A percentile compares a stretch with the other conserved stretches of the same genome.
Evolutionary conservation across 2,113 vertebrate species (phyloP).

Genomic region (Xiphophorus hellerii): DNA sequence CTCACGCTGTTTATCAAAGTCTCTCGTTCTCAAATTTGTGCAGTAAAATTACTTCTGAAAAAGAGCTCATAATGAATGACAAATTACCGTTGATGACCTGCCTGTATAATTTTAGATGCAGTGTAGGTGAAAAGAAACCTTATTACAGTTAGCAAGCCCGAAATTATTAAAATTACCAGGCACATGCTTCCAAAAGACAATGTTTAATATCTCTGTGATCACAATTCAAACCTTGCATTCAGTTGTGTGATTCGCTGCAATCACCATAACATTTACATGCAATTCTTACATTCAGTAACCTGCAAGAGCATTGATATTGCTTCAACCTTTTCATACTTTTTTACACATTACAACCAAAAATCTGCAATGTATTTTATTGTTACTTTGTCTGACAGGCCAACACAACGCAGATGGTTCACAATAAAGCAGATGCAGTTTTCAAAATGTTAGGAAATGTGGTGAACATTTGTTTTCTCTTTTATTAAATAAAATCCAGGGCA

Average conservation of each 20-base stretch:
- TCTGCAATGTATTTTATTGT: neutral
- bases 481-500: neutral
- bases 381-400: neutral
- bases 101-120: neutral
- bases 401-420: too few relatives aligned
- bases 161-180: slow-evolving; percentile 2
- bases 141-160: slow-evolving; percentile 8
- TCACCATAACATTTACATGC: neutral
- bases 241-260: neutral
- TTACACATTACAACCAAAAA: neutral
- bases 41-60: slow-evolving; percentile 6
- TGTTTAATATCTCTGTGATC: slow-evolving; percentile 15
- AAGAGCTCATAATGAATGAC: neutral
- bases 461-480: neutral
- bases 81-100: slow-evolving; percentile 21
- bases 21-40: slow-evolving; percentile 22
- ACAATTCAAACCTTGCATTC: slow-evolving; percentile 8
- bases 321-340: neutral
- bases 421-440: too few relatives aligned
- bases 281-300: too few relatives aligned
- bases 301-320: neutral
- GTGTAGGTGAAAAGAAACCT: neutral
- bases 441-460: too few relatives aligned
- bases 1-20: slow-evolving; percentile 30
- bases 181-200: slow-evolving; percentile 5